Conservation (phyloP, 2,888 invertebrate genomes). For the Ornithoptera alexandrae region DNA sequence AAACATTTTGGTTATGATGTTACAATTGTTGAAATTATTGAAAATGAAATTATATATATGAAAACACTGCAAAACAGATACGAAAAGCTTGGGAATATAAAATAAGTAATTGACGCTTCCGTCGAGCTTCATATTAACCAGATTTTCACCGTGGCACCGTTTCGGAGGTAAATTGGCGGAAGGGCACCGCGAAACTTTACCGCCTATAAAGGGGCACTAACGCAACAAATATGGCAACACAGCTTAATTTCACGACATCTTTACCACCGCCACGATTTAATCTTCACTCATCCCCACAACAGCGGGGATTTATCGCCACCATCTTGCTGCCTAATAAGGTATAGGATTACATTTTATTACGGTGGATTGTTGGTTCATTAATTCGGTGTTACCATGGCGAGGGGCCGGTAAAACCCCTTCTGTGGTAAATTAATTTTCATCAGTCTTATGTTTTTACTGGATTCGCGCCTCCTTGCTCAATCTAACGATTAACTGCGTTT, state of each 20-base stretch:
- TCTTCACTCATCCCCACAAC: constrained; percentile 29
- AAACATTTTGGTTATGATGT: too few species aligned
- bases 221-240: constrained; percentile 30
- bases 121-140: neutral
- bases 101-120: constrained; percentile 1
- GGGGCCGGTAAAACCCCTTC: constrained; percentile 15
- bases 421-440: constrained; percentile 22
- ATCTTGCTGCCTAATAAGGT: constrained; percentile 30
- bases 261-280: constrained; percentile 29
- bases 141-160: constrained; percentile 2
- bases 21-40: too few species aligned
- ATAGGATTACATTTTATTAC: constrained; percentile 32
- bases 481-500: constrained; percentile 2
- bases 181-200: constrained; percentile 20
- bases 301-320: constrained; percentile 30
- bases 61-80: neutral
- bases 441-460: constrained; percentile 7
- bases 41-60: too few species aligned
- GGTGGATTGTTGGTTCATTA: constrained; percentile 29
- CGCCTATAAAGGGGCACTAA: constrained; percentile 25
- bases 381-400: constrained; percentile 28
- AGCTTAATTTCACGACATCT: constrained; percentile 30
- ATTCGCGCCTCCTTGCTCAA: constrained; percentile 6
- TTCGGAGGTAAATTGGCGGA: constrained; percentile 18
- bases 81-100: neutral